These are phyloP conservation scores for Leuctra nigra DNA, from an alignment of 2,888 invertebrate genomes.

Conservation along the genomic window DNA sequence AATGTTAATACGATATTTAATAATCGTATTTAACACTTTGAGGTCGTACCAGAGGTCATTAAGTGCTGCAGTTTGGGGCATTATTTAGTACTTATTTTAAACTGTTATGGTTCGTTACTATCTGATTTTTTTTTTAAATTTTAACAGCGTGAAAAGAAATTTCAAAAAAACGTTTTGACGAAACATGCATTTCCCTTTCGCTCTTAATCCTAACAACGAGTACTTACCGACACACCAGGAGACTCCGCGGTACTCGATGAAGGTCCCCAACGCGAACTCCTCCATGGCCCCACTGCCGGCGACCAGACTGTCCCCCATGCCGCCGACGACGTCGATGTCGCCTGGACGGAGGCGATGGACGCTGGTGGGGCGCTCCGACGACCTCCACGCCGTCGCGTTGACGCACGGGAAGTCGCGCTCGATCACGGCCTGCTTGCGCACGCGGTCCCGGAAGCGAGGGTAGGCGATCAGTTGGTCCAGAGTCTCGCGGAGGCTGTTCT, in stretches of 20 bases:
- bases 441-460: background rate
- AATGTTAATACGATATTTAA: no score
- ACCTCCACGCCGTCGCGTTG: background rate
- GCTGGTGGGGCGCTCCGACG: conserved; percentile 46
- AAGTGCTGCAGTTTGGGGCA: no score
- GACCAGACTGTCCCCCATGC: conserved; percentile 64
- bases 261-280: conserved; percentile 63
- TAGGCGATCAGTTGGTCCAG: background rate
- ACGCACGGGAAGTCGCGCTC: background rate
- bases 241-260: conserved; percentile 66
- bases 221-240: conserved; percentile 64
- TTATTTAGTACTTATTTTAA: no score
- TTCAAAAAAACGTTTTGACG: no score
- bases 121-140: no score
- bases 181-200: no score
- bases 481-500: background rate
- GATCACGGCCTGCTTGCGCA: background rate
- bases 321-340: conserved; percentile 62
- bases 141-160: no score
- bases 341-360: conserved; percentile 63
- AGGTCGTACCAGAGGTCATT: no score
- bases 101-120: no score
- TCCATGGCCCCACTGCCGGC: conserved; percentile 68
- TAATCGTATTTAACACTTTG: no score
- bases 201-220: no score